Conservation (phyloP, 2,888 invertebrate genomes). For the Brachyopa scutellaris region DNA sequence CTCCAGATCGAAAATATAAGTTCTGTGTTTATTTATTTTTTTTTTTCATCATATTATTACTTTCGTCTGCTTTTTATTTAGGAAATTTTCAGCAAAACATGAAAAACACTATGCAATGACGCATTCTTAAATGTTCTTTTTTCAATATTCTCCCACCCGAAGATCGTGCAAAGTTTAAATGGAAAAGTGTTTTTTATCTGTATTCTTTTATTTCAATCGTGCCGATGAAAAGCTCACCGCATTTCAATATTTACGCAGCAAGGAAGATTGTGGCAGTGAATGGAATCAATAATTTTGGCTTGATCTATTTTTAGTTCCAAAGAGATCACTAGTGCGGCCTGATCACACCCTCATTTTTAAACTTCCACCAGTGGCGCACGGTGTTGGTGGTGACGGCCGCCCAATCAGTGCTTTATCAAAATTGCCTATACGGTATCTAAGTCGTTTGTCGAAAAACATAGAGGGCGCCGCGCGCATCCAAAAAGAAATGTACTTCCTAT, state of each 20-base stretch:
- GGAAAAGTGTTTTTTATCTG: not conserved
- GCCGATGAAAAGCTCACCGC: too few species aligned
- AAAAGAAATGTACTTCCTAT: not conserved
- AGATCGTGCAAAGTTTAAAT: not conserved
- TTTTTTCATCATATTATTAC: too few species aligned
- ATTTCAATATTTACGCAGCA: too few species aligned
- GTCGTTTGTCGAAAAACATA: not conserved
- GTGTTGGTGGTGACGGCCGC: not conserved
- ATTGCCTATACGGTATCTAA: not conserved
- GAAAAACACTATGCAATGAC: not conserved
- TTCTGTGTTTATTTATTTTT: too few species aligned
- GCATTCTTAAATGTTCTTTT: not conserved
- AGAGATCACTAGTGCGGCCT: not conserved
- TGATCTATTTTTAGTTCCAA: constrained; percentile 10
- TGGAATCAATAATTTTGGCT: not conserved
- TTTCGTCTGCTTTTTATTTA: not conserved
- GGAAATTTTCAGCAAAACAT: not conserved
- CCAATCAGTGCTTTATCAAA: not conserved
- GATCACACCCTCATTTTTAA: not conserved
- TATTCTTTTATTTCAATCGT: not conserved
- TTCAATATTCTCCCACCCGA: not conserved
- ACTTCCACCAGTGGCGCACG: not conserved
- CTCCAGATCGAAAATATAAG: too few species aligned
- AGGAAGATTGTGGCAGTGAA: not conserved
- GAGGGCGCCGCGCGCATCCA: not conserved